Conservation (phyloP, 2,113 vertebrate species). For the Cryptomyrus ogoouensis region DNA sequence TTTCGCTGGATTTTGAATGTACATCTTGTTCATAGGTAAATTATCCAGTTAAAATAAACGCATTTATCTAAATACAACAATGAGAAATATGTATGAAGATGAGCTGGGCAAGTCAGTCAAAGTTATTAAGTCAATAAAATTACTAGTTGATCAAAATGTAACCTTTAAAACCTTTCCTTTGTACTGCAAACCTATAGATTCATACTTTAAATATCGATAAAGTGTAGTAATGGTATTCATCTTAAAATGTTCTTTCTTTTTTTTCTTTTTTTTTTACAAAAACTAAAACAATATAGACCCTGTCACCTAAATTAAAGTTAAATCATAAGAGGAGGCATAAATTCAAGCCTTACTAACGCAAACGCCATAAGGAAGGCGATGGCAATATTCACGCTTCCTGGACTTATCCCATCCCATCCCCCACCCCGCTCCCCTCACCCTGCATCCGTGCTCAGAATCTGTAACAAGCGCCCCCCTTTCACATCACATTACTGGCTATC, state of each 20-base stretch:
- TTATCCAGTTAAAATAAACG: background rate
- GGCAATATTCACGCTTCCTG: background rate
- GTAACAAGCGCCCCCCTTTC: background rate
- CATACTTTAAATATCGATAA: background rate
- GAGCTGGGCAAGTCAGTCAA: background rate
- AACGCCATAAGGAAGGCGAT: background rate
- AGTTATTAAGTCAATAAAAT: background rate
- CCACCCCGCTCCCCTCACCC: background rate
- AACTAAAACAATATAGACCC: background rate
- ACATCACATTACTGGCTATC: background rate
- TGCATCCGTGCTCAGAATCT: constrained; percentile 18
- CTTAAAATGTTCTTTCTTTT: background rate
- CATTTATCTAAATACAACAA: background rate
- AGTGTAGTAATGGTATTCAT: background rate
- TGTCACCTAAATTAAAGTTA: background rate
- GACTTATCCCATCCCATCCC: background rate
- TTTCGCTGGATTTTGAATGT: background rate
- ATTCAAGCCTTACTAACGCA: background rate
- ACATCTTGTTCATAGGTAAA: background rate
- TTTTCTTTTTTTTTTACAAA: background rate
- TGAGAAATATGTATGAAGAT: background rate
- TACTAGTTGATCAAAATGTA: background rate
- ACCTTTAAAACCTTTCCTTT: background rate
- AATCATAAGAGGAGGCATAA: background rate
- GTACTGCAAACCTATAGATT: background rate